These are phyloP conservation scores for Psylliodes chrysocephalus DNA, from an alignment of 2,888 invertebrate species.

Conservation along the genomic window DNA sequence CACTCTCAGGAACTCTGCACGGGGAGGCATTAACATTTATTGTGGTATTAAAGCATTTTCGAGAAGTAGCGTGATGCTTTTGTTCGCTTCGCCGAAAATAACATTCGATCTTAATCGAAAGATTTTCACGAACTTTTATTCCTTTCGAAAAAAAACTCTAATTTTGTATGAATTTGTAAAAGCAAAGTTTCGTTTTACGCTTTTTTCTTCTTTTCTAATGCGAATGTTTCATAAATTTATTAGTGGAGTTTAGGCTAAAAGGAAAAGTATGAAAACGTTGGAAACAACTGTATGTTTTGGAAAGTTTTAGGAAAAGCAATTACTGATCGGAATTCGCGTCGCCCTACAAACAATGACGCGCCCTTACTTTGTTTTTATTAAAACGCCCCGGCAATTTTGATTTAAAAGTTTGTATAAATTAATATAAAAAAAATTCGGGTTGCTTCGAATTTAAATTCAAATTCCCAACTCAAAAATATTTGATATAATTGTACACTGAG, in stretches of 20 bases:
- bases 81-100: slow-evolving; percentile 19
- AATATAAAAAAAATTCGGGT: too few species aligned
- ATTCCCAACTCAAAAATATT: too few species aligned
- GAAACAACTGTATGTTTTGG: neutral
- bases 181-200: slow-evolving; percentile 11
- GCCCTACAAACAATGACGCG: too few species aligned
- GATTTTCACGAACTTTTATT: slow-evolving; percentile 15
- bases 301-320: too few species aligned
- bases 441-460: too few species aligned
- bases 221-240: slow-evolving; percentile 13
- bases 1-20: slow-evolving; percentile 22
- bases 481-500: too few species aligned
- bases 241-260: slow-evolving; percentile 8
- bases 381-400: too few species aligned
- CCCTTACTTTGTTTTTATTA: too few species aligned
- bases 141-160: slow-evolving; percentile 14
- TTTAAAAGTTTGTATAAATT: too few species aligned
- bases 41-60: slow-evolving; percentile 33
- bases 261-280: neutral
- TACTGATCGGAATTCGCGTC: too few species aligned
- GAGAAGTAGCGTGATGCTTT: slow-evolving; percentile 21
- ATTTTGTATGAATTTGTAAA: slow-evolving; percentile 1
- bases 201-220: neutral
- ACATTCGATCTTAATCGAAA: slow-evolving; percentile 11
- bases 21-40: slow-evolving; percentile 31